phyloP scores from a whole-genome alignment of 2,888 invertebrate genomes.

The Choristoneura rosaceana region DNA sequence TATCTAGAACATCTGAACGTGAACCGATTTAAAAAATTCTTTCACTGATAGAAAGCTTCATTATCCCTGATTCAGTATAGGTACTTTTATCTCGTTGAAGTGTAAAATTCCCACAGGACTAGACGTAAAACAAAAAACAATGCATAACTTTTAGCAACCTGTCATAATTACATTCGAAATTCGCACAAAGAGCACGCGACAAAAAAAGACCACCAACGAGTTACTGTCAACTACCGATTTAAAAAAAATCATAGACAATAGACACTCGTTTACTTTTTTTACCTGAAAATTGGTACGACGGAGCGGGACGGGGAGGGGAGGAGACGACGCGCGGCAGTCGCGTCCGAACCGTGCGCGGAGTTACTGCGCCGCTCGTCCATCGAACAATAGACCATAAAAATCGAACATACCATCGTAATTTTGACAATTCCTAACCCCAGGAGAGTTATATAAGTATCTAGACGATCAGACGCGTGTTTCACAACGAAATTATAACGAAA shows the following conservation, averaged over 20 bases:
- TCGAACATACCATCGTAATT: constrained; percentile 32
- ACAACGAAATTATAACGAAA: constrained; percentile 34
- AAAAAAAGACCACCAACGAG: constrained; percentile 24
- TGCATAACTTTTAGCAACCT: background rate
- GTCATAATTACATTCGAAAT: background rate
- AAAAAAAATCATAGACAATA: constrained; percentile 59
- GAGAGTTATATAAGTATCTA: constrained; percentile 44
- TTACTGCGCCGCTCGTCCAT: constrained; percentile 44
- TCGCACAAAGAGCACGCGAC: constrained; percentile 20
- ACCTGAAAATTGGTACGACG: constrained; percentile 70
- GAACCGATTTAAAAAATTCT: too few relatives aligned
- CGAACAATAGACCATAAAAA: constrained; percentile 36
- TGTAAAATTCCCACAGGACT: background rate
- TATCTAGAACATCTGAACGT: too few relatives aligned
- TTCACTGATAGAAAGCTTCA: too few relatives aligned
- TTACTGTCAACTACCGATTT: constrained; percentile 46
- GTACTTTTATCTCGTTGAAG: too few relatives aligned
- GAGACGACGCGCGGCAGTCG: constrained; percentile 74
- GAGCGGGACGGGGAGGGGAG: constrained; percentile 67
- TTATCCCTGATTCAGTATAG: too few relatives aligned
- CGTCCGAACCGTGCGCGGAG: constrained; percentile 62
- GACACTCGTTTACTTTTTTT: constrained; percentile 64
- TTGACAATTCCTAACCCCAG: constrained; percentile 32
- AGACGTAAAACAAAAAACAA: background rate
- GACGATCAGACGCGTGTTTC: constrained; percentile 51